phyloP scores from a whole-genome alignment of 2,797 vertebrate genomes.

The Sebastes steindachneri region DNA sequence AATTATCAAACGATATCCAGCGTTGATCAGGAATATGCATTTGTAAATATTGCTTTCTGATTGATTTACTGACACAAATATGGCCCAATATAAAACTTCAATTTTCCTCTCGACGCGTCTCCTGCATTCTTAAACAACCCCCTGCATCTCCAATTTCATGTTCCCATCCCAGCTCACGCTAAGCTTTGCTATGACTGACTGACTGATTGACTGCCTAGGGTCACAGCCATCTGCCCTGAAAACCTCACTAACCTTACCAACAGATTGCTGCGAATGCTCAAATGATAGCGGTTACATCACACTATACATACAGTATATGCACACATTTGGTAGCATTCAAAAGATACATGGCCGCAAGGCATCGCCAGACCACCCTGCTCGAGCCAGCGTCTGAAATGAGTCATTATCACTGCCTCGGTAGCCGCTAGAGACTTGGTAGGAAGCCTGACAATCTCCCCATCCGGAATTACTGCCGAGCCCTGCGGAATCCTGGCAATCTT shows the following conservation, averaged over 20 bases:
- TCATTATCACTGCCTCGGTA: conserved; percentile 49
- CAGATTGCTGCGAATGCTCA: conserved; percentile 45
- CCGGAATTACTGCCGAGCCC: conserved; percentile 68
- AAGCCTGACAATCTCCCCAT: conserved; percentile 66
- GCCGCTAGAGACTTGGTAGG: conserved; percentile 54
- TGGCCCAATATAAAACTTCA: not conserved
- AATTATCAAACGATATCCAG: not conserved
- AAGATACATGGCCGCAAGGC: conserved; percentile 40
- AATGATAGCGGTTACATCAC: conserved; percentile 22
- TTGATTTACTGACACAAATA: not conserved
- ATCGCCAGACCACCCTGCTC: conserved; percentile 43
- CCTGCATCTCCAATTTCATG: not conserved
- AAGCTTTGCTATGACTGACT: conserved; percentile 49
- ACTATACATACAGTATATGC: not conserved
- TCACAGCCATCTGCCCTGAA: conserved; percentile 68
- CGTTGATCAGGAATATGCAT: not conserved
- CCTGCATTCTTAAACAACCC: conserved; percentile 5
- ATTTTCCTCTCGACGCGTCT: not conserved
- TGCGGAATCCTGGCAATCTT: conserved; percentile 72
- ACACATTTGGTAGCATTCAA: conserved; percentile 26
- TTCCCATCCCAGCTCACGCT: conserved; percentile 12
- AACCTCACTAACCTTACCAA: conserved; percentile 47
- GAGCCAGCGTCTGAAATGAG: conserved; percentile 61
- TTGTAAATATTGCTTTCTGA: not conserved
- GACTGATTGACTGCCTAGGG: conserved; percentile 63